Percentiles rank a stretch among this genome's conserved stretches.
Evolutionary conservation across 1,140 invertebrate species (phyloP).

Genomic region (Panulirus ornatus): DNA sequence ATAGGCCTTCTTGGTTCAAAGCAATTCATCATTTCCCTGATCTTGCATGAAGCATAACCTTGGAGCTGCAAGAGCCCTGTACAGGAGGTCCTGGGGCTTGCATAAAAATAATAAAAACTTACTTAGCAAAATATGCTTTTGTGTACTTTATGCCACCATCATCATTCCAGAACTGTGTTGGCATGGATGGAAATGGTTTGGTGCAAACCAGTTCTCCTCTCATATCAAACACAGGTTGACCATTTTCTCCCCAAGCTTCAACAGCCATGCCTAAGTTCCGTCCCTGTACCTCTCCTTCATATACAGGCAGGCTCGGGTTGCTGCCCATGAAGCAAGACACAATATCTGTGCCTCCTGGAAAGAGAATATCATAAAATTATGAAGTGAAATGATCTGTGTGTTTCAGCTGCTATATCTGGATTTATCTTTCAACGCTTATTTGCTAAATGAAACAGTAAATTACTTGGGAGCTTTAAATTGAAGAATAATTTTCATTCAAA

Average conservation of each 20-base stretch:
- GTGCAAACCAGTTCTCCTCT: slow-evolving; percentile 82
- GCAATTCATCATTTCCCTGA: no score
- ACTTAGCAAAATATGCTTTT: slow-evolving; percentile 81
- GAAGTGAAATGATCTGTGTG: slow-evolving; percentile 20
- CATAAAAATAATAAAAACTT: no score
- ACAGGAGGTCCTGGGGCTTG: no score
- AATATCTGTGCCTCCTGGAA: slow-evolving; percentile 82
- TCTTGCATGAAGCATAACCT: no score
- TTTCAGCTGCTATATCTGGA: no score
- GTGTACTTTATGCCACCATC: slow-evolving; percentile 80
- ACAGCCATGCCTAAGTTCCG: slow-evolving; percentile 80
- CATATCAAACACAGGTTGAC: slow-evolving; percentile 79
- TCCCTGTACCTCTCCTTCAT: slow-evolving; percentile 82
- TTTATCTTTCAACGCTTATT: no score
- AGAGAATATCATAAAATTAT: no score
- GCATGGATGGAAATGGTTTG: slow-evolving; percentile 83
- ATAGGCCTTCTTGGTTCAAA: no score
- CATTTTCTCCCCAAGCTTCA: slow-evolving; percentile 78
- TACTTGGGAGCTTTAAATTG: no score
- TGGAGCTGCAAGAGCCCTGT: no score
- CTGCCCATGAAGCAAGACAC: slow-evolving; percentile 83
- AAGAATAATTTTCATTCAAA: no score
- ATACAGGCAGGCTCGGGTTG: slow-evolving; percentile 80
- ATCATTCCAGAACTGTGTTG: slow-evolving; percentile 82
- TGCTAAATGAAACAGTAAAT: no score